phyloP scores from a whole-genome alignment of 2,797 vertebrate species.

The Pseudochirops corinnae region DNA sequence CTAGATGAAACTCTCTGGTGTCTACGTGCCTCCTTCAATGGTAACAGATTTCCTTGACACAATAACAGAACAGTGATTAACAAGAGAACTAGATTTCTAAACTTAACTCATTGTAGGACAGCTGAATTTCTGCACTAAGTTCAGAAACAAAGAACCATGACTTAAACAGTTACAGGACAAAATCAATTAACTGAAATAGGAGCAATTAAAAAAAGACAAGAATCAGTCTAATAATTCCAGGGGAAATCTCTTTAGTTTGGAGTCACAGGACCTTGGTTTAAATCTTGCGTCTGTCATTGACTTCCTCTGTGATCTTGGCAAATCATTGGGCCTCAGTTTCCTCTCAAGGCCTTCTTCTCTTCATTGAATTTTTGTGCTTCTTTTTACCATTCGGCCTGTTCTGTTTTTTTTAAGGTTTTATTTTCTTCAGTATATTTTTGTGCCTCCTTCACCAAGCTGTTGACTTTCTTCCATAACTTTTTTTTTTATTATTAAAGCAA shows the following conservation, averaged over 20 bases:
- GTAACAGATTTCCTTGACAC: neutral
- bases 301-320: neutral
- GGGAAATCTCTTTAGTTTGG: neutral
- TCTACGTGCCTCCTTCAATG: neutral
- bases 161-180: neutral
- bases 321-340: neutral
- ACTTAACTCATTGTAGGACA: neutral
- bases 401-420: neutral
- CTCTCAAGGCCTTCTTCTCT: neutral
- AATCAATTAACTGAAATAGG: neutral
- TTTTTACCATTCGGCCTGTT: neutral
- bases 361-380: neutral
- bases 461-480: neutral
- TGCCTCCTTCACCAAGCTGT: neutral
- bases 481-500: too few relatives aligned
- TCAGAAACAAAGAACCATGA: neutral
- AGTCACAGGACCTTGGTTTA: neutral
- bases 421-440: neutral
- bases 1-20: neutral
- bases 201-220: neutral
- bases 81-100: neutral
- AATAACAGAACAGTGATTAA: neutral
- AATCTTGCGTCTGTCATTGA: neutral
- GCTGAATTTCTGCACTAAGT: neutral
- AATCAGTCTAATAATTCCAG: neutral